These are phyloP conservation scores for Gallinago undulata DNA, from an alignment of 2,113 vertebrate genomes.

Conservation along the genomic window DNA sequence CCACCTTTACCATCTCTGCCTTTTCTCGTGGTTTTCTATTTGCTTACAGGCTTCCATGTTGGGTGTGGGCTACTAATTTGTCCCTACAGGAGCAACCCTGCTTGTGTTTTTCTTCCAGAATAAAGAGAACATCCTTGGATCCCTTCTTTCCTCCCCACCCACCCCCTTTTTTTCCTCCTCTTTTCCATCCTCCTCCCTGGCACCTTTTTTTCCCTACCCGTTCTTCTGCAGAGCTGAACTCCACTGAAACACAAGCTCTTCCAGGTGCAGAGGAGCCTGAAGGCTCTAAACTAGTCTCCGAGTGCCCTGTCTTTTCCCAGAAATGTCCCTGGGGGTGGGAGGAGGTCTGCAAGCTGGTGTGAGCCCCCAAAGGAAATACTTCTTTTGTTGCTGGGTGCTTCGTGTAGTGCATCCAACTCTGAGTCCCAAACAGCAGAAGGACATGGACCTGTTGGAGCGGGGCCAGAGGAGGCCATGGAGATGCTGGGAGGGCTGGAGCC, in stretches of 20 bases:
- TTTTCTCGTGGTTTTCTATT: background rate
- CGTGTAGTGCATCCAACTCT: background rate
- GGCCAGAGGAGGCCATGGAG: background rate
- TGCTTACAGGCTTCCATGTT: background rate
- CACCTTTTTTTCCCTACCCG: background rate
- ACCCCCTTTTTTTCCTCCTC: background rate
- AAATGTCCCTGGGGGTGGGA: background rate
- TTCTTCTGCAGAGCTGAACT: background rate
- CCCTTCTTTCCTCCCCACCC: background rate
- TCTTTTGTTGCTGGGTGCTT: background rate
- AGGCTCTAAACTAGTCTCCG: background rate
- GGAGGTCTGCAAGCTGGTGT: background rate
- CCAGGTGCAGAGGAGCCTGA: background rate
- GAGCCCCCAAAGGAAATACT: background rate
- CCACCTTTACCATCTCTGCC: background rate
- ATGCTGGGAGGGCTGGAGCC: rapidly evolving
- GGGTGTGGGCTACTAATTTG: background rate
- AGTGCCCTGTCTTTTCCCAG: background rate
- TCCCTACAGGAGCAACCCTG: background rate
- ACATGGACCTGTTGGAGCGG: rapidly evolving
- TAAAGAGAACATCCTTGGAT: background rate
- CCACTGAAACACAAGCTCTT: background rate
- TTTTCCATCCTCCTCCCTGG: background rate
- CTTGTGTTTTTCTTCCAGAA: background rate
- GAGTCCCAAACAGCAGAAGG: background rate